These are phyloP conservation scores for Graphium colonna DNA, from an alignment of 2,888 invertebrate genomes.

Conservation along the genomic window DNA sequence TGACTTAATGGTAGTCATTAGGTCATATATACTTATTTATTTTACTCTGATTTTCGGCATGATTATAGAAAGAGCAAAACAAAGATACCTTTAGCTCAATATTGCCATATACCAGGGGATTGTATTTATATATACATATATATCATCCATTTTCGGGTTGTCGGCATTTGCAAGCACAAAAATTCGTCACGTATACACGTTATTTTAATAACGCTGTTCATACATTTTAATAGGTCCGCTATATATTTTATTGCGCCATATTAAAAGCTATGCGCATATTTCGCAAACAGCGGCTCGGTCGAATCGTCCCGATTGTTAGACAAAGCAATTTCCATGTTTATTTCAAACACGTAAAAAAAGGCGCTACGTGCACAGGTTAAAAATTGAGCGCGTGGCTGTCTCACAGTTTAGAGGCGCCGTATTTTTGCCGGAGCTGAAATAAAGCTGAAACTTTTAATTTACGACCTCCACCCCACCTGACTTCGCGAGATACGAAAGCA, in stretches of 20 bases:
- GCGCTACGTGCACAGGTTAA: conserved; percentile 9
- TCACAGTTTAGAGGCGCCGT: conserved; percentile 11
- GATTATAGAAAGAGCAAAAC: too few species aligned
- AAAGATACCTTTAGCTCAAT: too few species aligned
- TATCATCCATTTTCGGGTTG: neutral
- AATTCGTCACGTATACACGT: neutral
- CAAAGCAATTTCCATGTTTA: conserved; percentile 6
- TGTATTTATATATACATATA: too few species aligned
- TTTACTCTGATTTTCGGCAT: too few species aligned
- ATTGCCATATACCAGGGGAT: too few species aligned
- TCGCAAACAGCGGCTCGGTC: neutral
- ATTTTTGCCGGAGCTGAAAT: conserved; percentile 17
- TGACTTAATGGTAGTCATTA: too few species aligned
- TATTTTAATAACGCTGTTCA: neutral
- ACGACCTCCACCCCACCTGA: conserved; percentile 22
- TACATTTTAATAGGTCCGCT: neutral
- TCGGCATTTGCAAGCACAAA: neutral
- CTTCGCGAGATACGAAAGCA: conserved; percentile 13
- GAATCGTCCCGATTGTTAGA: neutral
- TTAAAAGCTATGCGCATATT: neutral
- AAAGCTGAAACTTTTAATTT: conserved; percentile 25
- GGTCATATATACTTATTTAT: too few species aligned
- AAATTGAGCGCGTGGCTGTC: conserved; percentile 6
- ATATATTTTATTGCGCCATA: neutral
- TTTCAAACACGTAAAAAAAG: conserved; percentile 12